Evolutionary conservation across 2,113 vertebrate genomes (phyloP).

Genomic region (Pontoporia blainvillei): DNA sequence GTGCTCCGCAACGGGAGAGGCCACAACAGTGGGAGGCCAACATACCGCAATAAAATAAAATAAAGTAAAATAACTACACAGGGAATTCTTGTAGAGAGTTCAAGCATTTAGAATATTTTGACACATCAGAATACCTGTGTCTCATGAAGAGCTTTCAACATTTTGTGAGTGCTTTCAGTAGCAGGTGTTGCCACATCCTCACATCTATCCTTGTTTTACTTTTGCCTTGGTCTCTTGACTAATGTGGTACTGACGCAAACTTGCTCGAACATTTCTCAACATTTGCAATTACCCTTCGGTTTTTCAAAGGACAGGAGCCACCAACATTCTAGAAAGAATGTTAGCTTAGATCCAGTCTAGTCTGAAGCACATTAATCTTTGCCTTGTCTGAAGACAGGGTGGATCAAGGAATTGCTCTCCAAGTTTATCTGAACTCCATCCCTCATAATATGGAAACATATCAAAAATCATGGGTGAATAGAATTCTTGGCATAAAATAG

Average conservation of each 20-base stretch:
- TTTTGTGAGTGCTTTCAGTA: neutral
- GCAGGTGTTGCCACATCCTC: neutral
- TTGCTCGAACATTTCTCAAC: neutral
- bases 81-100: neutral
- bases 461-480: neutral
- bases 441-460: neutral
- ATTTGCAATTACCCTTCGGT: neutral
- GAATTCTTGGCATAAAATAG: neutral
- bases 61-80: neutral
- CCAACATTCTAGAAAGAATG: neutral
- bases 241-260: neutral
- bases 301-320: neutral
- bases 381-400: neutral
- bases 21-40: too few relatives aligned
- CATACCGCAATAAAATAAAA: too few relatives aligned
- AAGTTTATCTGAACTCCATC: neutral
- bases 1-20: too few relatives aligned
- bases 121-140: neutral
- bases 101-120: neutral
- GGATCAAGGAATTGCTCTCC: neutral
- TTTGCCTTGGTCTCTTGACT: neutral
- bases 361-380: neutral
- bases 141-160: neutral
- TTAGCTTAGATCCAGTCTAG: neutral
- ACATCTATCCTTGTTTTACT: neutral